Base-by-base conservation (phyloP, 2,888 invertebrate genomes). In the Meghimatium bilineatum region DNA sequence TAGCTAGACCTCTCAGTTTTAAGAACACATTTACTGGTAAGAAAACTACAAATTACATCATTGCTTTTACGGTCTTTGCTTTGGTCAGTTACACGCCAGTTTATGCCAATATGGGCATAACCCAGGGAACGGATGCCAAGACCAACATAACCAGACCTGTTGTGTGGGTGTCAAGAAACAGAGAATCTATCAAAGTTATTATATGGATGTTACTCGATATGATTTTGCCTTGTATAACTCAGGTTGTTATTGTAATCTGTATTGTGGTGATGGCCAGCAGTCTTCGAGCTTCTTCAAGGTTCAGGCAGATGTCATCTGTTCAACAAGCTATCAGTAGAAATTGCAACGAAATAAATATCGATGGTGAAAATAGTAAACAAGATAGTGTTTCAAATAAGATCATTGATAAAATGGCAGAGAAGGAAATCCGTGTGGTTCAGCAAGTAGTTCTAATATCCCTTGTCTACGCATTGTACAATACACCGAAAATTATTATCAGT, bases 181-280 rank as follows among this genome's bases (percentile, higher is more conserved):
- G 80, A 29, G 69, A 80, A 14, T n/a, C 36, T 2, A 32, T 69
- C 49, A 80, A 69, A 29, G 80, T 67, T 17, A 69, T 69, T 29
- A 32, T 69, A 0, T 60, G 49, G 49, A 20, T n/a, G 20, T 1
- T 69, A 8, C 5, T 38, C 1, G 71, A 80, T 32, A 32, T 49
- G 29, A 14, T 69, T 23, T n/a, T 80, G 26, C 44, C 80, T 23
- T 67, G 44, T 17, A 32, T n/a, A 8, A 69, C 80, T 12, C 69
- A 80, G 52, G n/a, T 80, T 49, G 52, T 69, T 1, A n/a, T 69
- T n/a, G 26, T 52, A 23, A n/a, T 80, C 49, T 80, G 80, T 56
- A 44, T 80, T 1, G 20, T 80, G 14, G 32, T 80, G 26, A 80
- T 80, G 80, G 80, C 34, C 29, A 38, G 52, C 26, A n/a, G 52